These are phyloP conservation scores for Erythrolamprus reginae DNA, from an alignment of 2,113 vertebrate genomes.

Conservation along the genomic window DNA sequence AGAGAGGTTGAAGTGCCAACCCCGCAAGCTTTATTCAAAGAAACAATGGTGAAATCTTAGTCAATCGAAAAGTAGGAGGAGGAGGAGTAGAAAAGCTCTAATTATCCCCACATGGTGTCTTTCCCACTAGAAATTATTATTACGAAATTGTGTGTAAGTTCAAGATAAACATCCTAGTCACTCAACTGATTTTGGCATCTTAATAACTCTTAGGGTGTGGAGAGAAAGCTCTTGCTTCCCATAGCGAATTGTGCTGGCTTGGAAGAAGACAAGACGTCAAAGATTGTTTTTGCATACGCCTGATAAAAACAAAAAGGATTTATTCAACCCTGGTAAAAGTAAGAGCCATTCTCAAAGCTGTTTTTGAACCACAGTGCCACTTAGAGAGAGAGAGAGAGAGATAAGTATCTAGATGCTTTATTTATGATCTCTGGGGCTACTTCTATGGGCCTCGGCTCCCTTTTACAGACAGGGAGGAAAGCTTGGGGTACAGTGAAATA, in stretches of 20 bases:
- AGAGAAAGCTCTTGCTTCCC: neutral
- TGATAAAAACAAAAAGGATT: neutral
- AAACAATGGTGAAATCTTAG: neutral
- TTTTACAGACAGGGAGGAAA: neutral
- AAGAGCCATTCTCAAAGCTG: neutral
- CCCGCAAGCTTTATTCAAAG: neutral
- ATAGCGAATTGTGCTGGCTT: slow-evolving; percentile 1
- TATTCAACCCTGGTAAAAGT: slow-evolving; percentile 3
- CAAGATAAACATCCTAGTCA: neutral
- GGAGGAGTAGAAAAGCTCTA: slow-evolving; percentile 1
- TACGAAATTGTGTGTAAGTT: neutral
- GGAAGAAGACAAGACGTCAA: slow-evolving; percentile 6
- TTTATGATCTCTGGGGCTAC: neutral
- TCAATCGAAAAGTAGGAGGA: neutral
- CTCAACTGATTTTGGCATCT: neutral
- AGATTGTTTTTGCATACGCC: neutral
- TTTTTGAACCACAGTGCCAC: neutral
- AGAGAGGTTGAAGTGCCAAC: neutral
- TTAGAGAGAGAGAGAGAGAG: neutral
- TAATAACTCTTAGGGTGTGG: neutral
- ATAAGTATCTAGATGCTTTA: neutral
- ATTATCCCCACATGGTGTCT: neutral
- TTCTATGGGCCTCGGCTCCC: neutral
- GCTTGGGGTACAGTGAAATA: neutral
- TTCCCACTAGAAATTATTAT: neutral